A percentile compares a stretch with the other conserved stretches of the same genome.
phyloP scores from a whole-genome alignment of 2,888 invertebrate genomes.

The Sesamia inferens region DNA sequence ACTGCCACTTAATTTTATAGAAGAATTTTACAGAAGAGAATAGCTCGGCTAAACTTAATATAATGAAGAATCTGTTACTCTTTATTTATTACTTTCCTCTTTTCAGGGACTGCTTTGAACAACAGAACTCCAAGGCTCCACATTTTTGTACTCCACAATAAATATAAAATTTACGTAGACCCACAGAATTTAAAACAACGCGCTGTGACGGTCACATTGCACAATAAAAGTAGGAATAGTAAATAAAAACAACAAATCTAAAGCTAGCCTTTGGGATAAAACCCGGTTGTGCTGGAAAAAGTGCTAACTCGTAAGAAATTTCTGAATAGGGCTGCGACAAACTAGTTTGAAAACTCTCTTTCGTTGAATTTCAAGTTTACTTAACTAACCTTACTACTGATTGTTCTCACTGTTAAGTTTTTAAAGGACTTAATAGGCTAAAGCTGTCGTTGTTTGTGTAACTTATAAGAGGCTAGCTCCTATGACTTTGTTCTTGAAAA shows the following conservation, averaged over 20 bases:
- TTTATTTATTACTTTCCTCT: neutral
- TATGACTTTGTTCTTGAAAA: neutral
- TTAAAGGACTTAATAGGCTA: slow-evolving; percentile 9
- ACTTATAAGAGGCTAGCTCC: neutral
- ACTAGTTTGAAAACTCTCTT: slow-evolving; percentile 25
- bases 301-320: slow-evolving; percentile 73
- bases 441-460: neutral
- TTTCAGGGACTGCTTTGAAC: too few species aligned
- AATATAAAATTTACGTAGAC: slow-evolving; percentile 35
- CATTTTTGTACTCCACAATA: neutral
- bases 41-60: too few species aligned
- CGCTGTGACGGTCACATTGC: slow-evolving; percentile 31
- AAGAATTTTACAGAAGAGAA: too few species aligned
- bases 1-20: too few species aligned
- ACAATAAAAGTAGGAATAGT: slow-evolving; percentile 56
- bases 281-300: slow-evolving; percentile 70
- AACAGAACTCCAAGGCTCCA: neutral
- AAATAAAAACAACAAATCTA: slow-evolving; percentile 72
- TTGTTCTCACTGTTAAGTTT: slow-evolving; percentile 20
- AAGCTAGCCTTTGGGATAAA: slow-evolving; percentile 59
- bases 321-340: slow-evolving; percentile 69
- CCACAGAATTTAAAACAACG: slow-evolving; percentile 49
- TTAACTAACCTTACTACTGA: slow-evolving; percentile 16
- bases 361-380: slow-evolving; percentile 34
- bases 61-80: neutral